phyloP scores from a whole-genome alignment of 2,797 vertebrate genomes.

The Propithecus deckenii region DNA sequence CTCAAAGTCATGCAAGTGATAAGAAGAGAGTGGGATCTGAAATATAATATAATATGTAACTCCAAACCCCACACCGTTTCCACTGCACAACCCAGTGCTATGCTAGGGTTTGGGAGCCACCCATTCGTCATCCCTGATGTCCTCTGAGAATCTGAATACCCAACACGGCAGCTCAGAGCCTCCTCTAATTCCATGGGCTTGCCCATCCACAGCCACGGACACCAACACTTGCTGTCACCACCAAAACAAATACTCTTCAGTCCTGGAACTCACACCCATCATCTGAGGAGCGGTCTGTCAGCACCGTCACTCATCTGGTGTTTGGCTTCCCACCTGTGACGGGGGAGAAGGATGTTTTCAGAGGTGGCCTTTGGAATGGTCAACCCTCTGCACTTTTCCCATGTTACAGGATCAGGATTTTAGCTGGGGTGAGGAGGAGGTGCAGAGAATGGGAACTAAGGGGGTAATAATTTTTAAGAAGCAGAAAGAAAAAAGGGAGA shows the following conservation, averaged over 20 bases:
- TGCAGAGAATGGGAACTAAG: neutral
- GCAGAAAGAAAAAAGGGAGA: slow-evolving; percentile 12
- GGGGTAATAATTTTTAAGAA: neutral
- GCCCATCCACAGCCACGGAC: accelerated
- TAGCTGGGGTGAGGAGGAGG: neutral
- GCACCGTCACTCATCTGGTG: neutral
- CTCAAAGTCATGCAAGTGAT: neutral
- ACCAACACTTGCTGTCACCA: neutral
- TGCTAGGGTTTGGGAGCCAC: neutral
- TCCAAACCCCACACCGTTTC: neutral
- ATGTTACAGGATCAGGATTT: neutral
- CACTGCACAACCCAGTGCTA: neutral
- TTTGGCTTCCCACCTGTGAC: neutral
- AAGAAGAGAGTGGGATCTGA: neutral
- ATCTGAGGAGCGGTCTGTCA: neutral
- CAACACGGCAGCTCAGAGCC: neutral
- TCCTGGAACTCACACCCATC: neutral
- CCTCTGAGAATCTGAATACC: neutral
- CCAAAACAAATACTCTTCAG: neutral
- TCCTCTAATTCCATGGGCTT: neutral
- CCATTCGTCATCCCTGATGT: neutral
- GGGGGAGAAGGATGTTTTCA: slow-evolving; percentile 21
- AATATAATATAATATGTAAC: neutral
- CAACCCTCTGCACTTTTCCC: neutral
- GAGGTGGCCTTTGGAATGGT: neutral